A percentile compares a stretch with the other conserved stretches of the same genome.
These are phyloP conservation scores for Buathra laborator DNA, from an alignment of 2,888 invertebrate species.

Conservation along the genomic window DNA sequence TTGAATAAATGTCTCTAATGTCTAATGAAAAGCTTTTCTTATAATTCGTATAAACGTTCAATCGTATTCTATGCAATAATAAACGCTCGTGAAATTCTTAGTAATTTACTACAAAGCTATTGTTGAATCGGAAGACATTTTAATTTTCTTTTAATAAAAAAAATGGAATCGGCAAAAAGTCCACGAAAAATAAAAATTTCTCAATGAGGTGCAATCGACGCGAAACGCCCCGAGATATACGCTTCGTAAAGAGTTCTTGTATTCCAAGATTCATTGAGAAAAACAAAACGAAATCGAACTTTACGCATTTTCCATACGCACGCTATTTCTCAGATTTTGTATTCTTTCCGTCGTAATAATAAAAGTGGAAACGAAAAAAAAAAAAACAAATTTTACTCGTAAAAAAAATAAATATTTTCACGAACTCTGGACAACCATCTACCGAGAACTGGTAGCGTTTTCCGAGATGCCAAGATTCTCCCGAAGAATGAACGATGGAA, in stretches of 20 bases:
- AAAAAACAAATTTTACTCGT: background rate
- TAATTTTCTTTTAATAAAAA: no score
- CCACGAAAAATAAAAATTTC: no score
- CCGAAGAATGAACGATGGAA: constrained; percentile 6
- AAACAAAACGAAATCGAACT: background rate
- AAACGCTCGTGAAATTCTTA: no score
- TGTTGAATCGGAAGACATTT: no score
- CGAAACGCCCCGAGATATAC: no score
- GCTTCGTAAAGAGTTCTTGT: no score
- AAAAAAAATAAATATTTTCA: constrained; percentile 15
- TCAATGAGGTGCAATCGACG: no score
- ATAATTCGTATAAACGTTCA: background rate
- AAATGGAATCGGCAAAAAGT: no score
- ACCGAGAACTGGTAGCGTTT: constrained; percentile 28
- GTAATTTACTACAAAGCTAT: no score
- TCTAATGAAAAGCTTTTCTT: no score
- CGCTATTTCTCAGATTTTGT: background rate
- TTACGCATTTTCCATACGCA: background rate
- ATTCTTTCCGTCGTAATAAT: no score
- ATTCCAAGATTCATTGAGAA: background rate
- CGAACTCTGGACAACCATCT: constrained; percentile 15
- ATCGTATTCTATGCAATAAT: no score
- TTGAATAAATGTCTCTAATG: background rate
- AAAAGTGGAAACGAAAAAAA: background rate
- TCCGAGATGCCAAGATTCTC: constrained; percentile 16